These are phyloP conservation scores for Pocillopora verrucosa DNA, from an alignment of 64 coral and sea anemone genomes.

Conservation along the genomic window DNA sequence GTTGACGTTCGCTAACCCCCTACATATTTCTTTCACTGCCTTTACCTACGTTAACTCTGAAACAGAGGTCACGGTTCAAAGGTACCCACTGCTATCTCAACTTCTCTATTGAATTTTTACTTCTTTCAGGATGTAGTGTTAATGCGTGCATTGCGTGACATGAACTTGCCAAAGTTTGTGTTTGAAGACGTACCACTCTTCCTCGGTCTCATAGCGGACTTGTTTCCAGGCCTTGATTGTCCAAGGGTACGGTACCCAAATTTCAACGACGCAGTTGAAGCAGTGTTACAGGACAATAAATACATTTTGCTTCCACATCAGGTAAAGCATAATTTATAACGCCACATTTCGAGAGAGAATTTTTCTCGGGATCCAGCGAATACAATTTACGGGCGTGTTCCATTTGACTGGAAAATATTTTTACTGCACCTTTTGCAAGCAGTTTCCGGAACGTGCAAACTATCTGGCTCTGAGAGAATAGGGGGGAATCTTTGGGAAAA, in stretches of 20 bases:
- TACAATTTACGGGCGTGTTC: too few species aligned
- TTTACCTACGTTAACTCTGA: too few species aligned
- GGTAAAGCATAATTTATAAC: constrained; percentile 32
- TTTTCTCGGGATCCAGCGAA: neutral
- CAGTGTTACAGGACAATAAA: constrained; percentile 84
- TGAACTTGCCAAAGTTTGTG: constrained; percentile 99
- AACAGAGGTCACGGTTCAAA: too few species aligned
- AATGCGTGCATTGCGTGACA: constrained; percentile 98
- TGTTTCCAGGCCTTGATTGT: constrained; percentile 96
- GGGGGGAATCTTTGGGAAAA: too few species aligned
- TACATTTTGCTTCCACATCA: constrained; percentile 91
- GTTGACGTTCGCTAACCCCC: too few species aligned
- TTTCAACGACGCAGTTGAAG: constrained; percentile 97
- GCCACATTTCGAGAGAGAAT: neutral
- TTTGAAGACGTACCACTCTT: constrained; percentile 99
- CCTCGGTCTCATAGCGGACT: constrained; percentile 96
- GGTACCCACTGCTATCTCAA: too few species aligned
- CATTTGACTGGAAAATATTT: too few species aligned
- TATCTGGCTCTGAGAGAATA: too few species aligned
- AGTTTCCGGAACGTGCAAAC: too few species aligned
- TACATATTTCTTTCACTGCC: too few species aligned
- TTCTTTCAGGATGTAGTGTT: constrained; percentile 85
- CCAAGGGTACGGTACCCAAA: constrained; percentile 98
- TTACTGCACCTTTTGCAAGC: too few species aligned
- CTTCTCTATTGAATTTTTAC: neutral